A percentile compares a stretch with the other conserved stretches of the same genome.
Evolutionary conservation across 2,888 invertebrate species (phyloP).

Genomic region (Agapetus fuscipes): DNA sequence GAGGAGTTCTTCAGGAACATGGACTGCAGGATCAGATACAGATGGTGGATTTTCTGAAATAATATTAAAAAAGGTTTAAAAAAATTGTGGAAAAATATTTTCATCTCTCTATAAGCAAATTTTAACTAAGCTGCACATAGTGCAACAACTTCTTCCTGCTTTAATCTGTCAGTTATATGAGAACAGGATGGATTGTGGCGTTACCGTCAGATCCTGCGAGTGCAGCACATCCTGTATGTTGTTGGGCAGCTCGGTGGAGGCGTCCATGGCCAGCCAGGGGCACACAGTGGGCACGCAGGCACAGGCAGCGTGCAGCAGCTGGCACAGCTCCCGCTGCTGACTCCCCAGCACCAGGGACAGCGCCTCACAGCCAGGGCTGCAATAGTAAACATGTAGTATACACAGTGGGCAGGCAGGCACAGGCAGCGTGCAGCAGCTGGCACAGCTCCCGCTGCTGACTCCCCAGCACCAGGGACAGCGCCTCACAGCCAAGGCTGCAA

Average conservation of each 20-base stretch:
- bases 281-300: conserved; percentile 2
- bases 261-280: conserved; percentile 6
- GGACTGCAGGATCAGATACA: conserved; percentile 40
- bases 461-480: neutral
- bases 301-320: conserved; percentile 1
- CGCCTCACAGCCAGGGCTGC: no score
- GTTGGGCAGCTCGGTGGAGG: neutral
- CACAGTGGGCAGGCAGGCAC: conserved; percentile 1
- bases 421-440: conserved; percentile 1
- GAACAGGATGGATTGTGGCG: no score
- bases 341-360: neutral
- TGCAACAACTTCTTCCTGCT: no score
- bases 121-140: no score
- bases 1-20: conserved; percentile 37
- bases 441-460: conserved; percentile 1
- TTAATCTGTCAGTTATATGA: no score
- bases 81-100: no score
- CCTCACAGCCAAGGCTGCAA: no score
- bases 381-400: no score
- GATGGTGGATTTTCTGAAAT: conserved; percentile 42
- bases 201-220: conserved; percentile 4
- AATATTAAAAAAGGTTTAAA: conserved; percentile 9
- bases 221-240: conserved; percentile 1
- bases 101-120: no score
- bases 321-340: conserved; percentile 1